Conservation (phyloP, 2,888 invertebrate species). For the Stratiomys singularior region DNA sequence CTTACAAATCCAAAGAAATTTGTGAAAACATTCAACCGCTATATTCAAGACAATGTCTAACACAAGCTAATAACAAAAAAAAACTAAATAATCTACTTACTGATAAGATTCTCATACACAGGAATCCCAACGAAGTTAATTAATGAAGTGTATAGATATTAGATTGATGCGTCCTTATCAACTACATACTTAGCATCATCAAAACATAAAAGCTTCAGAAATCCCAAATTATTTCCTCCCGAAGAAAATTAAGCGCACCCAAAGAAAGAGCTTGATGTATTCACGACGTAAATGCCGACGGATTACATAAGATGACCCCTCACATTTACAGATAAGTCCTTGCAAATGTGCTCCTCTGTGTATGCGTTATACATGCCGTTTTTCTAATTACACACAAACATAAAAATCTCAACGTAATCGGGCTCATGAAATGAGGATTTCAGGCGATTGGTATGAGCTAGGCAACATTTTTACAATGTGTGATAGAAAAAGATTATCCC, state of each 20-base stretch:
- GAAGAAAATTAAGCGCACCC: background rate
- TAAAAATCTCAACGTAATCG: background rate
- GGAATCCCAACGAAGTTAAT: too few relatives aligned
- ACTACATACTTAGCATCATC: background rate
- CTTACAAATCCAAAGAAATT: too few relatives aligned
- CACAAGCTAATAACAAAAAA: too few relatives aligned
- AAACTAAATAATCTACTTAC: too few relatives aligned
- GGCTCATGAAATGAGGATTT: constrained; percentile 2
- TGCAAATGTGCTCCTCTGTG: too few relatives aligned
- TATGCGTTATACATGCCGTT: background rate
- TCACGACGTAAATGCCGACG: background rate
- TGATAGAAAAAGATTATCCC: background rate
- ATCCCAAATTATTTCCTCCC: background rate
- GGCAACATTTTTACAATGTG: background rate
- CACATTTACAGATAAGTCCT: background rate
- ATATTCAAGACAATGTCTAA: too few relatives aligned
- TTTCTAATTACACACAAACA: background rate
- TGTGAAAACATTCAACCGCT: too few relatives aligned
- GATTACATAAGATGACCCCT: constrained; percentile 2
- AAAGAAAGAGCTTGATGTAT: background rate
- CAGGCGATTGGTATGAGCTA: background rate
- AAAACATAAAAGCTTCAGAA: background rate
- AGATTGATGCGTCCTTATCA: too few relatives aligned
- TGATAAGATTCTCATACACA: too few relatives aligned
- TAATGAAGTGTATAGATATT: too few relatives aligned